Base-by-base conservation (phyloP, 2,888 invertebrate species). In the Acleris literana region DNA sequence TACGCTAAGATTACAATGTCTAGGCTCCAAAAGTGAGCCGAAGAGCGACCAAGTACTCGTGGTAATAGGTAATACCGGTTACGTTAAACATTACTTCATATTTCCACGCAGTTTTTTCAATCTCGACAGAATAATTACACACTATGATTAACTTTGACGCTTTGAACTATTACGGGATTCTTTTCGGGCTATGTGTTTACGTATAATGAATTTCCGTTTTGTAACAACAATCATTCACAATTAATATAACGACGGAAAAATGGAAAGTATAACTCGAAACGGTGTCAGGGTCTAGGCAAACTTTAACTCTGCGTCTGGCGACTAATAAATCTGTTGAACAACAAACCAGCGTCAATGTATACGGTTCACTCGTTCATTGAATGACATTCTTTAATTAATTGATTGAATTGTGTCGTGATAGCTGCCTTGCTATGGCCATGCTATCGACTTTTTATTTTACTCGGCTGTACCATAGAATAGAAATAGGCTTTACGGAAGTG, bases 331-430 rank as follows among this genome's bases (percentile, higher is more conserved):
- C 39, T 5, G 55, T 55, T 51, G 56, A 18, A 25, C 17, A 43
- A 56, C 51, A 63, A 63, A 49, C 16, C 7, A 7, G 49, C 48
- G 46, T 48, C 64, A 59, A 58, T 59, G 59, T 11, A 29, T 54
- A 3, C 48, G 7, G 46, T 54, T 48, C 20, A 54, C 43, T 54
- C 17, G 51, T 18, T 59, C 17, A 48, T 59, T 64, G 49, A 48
- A 64, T 48, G 64, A 49, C 53, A 16, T 39, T 39, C 9, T 46
- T 53, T 58, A 52, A 58, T 64, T 54, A 48, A 59, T 25, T 64
- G 58, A 59, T 59, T 59, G 48, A 59, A 64, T 59, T 53, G 61
- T 54, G 46, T 62, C n/a, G n/a, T 44, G 44, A 16, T 44, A 44
- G 44, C n/a, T 44, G 44, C 44, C 16, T 44, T 16, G 44, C 5